phyloP scores from a whole-genome alignment of 2,797 vertebrate genomes.

The Sciurus vulgaris region DNA sequence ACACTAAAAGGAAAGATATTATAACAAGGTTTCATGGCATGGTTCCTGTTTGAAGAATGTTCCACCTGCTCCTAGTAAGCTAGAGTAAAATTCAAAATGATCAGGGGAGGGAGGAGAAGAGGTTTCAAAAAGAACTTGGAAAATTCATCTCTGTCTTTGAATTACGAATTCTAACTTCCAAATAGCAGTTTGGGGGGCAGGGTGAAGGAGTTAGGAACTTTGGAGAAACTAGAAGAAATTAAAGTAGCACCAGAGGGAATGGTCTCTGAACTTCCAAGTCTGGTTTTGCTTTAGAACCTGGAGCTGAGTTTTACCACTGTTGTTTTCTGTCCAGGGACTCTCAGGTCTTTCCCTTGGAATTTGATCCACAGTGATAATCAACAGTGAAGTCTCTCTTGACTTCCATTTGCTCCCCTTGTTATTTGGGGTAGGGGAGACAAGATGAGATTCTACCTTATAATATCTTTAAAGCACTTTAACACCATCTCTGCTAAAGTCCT shows the following conservation, averaged over 20 bases:
- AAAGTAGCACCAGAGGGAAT: not conserved
- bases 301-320: not conserved
- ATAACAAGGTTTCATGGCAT: not conserved
- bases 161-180: constrained; percentile 56
- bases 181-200: not conserved
- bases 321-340: not conserved
- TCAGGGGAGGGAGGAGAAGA: constrained; percentile 3
- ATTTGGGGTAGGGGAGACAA: not conserved
- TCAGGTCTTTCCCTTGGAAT: not conserved
- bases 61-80: constrained; percentile 26
- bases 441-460: not conserved
- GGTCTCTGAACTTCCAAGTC: not conserved
- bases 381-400: not conserved
- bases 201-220: constrained; percentile 39
- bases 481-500: not conserved
- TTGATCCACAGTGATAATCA: constrained; percentile 20
- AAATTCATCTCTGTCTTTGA: constrained; percentile 65
- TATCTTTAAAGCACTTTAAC: not conserved
- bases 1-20: constrained; percentile 53
- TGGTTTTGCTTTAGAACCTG: constrained; percentile 26
- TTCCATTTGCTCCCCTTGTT: not conserved
- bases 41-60: constrained; percentile 59
- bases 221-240: not conserved
- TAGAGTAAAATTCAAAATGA: constrained; percentile 42
- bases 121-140: constrained; percentile 62